Evolutionary conservation across 2,888 invertebrate species (phyloP).

Genomic region (Xylocampa areola): DNA sequence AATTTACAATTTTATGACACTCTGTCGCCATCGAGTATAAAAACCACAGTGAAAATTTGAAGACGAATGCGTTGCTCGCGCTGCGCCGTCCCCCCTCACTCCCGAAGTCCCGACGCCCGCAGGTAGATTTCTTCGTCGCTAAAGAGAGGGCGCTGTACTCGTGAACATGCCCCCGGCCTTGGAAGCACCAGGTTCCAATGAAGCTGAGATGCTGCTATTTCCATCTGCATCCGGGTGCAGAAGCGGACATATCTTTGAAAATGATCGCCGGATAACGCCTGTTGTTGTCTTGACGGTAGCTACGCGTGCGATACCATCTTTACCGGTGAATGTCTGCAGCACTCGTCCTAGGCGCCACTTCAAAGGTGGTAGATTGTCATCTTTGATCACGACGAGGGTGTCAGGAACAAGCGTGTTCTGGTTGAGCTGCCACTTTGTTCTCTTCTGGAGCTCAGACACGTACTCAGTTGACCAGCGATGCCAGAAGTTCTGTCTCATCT

Average conservation of each 20-base stretch:
- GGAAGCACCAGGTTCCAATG: conserved; percentile 3
- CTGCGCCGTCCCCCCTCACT: no score
- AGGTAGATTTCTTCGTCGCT: no score
- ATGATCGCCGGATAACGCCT: background rate
- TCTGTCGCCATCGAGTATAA: no score
- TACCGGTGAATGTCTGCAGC: background rate
- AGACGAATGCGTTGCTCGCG: no score
- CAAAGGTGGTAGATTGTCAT: conserved; percentile 6
- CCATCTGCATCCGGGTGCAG: background rate
- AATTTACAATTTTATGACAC: no score
- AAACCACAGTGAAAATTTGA: no score
- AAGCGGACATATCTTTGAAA: conserved; percentile 7
- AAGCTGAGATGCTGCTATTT: background rate
- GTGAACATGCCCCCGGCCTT: conserved; percentile 3
- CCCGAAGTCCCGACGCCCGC: no score
- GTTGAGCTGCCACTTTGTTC: conserved; percentile 8
- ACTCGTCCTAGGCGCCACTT: conserved; percentile 14
- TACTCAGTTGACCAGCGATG: conserved; percentile 6
- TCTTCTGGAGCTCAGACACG: conserved; percentile 9
- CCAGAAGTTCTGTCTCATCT: conserved; percentile 14
- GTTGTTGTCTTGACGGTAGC: conserved; percentile 3
- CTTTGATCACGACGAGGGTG: background rate
- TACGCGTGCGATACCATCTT: conserved; percentile 11
- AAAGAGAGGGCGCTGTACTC: no score
- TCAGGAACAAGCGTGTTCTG: background rate